A percentile compares a stretch with the other conserved stretches of the same genome.
These are phyloP conservation scores for Cyclophora albipunctata DNA, from an alignment of 2,888 invertebrate genomes.

Conservation along the genomic window DNA sequence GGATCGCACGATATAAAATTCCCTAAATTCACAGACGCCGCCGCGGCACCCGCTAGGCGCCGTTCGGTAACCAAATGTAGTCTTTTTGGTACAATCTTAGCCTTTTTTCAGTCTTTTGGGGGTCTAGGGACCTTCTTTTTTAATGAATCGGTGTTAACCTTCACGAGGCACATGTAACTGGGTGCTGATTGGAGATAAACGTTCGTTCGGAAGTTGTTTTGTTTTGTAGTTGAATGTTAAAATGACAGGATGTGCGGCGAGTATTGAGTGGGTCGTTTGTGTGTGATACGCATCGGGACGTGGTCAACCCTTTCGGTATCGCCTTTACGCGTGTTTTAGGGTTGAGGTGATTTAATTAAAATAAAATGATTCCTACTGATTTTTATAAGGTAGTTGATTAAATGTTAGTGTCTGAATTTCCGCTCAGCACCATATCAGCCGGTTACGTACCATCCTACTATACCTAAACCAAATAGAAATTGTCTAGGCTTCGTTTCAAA, in stretches of 20 bases:
- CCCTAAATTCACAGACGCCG: constrained; percentile 66
- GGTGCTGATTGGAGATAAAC: constrained; percentile 73
- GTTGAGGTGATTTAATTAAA: too few species aligned
- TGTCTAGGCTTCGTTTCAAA: too few species aligned
- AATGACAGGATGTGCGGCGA: constrained; percentile 59
- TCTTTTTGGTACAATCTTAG: constrained; percentile 51
- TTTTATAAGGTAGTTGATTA: too few species aligned
- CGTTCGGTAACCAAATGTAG: constrained; percentile 67
- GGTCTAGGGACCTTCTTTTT: constrained; percentile 66
- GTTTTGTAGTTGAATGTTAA: constrained; percentile 44
- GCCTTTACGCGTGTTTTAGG: too few species aligned
- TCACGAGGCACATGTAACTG: constrained; percentile 69
- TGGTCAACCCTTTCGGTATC: constrained; percentile 6
- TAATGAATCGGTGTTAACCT: constrained; percentile 75
- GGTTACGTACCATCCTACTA: too few species aligned
- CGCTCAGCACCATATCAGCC: too few species aligned
- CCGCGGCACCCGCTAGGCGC: constrained; percentile 69
- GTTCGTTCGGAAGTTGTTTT: constrained; percentile 36
- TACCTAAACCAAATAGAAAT: too few species aligned
- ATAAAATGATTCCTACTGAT: too few species aligned
- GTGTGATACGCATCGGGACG: constrained; percentile 46
- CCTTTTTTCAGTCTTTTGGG: constrained; percentile 72
- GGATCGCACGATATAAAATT: constrained; percentile 44
- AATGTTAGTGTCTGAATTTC: too few species aligned
- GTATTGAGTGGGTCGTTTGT: constrained; percentile 36